Conservation (phyloP, 2,888 invertebrate species). For the Drosophila colorata region DNA sequence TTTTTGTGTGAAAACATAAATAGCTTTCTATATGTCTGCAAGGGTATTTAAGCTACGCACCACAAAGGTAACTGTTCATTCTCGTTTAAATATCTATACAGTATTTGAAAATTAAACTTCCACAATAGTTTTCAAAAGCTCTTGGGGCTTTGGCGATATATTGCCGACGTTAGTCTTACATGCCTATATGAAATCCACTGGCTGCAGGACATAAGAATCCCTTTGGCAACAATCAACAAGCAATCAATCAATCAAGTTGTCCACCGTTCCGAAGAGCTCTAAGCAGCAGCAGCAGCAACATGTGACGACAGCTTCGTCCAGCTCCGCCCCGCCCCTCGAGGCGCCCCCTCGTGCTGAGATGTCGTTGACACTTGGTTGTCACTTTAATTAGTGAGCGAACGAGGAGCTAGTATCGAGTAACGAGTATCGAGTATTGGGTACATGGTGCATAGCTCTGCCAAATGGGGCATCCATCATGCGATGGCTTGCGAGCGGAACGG, state of each 20-base stretch:
- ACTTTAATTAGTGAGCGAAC: conserved; percentile 61
- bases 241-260: conserved; percentile 63
- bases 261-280: conserved; percentile 28
- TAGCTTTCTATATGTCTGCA: no score
- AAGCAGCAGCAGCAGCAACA: conserved; percentile 32
- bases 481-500: background rate
- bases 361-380: conserved; percentile 54
- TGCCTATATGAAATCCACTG: background rate
- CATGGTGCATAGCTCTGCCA: conserved; percentile 3
- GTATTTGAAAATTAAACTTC: no score
- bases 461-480: conserved; percentile 48
- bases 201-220: conserved; percentile 18
- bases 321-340: background rate
- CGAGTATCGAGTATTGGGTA: conserved; percentile 6
- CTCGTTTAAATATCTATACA: no score
- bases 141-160: no score
- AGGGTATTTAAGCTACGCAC: no score
- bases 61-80: no score
- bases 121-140: no score
- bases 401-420: conserved; percentile 8
- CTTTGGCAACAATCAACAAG: conserved; percentile 63
- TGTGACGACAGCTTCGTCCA: conserved; percentile 43
- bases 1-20: no score
- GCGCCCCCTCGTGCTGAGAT: conserved; percentile 28
- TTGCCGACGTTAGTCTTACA: background rate